Evolutionary conservation across 2,797 vertebrate species (phyloP), one percentile per base, ranked within the genome.

Genomic region (Uromys caudimaculatus): DNA sequence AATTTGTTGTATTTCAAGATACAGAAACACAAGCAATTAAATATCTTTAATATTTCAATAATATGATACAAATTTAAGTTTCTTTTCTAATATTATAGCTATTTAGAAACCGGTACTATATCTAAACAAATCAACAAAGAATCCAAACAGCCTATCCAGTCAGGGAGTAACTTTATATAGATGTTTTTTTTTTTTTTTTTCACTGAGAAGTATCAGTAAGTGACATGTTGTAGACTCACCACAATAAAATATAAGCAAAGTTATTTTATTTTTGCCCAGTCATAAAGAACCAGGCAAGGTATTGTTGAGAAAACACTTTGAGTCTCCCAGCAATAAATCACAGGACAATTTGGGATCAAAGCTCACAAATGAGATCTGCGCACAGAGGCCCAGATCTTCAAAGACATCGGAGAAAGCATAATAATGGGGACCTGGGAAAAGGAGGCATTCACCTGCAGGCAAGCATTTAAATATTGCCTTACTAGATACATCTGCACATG

Each of bases 291-390:
- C 27, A 82, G 32, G 73, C 29, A 86, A 47, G 29, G 6, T 41
- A 56, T 81, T 91, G n/a, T 78, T 91, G 86, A 91, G 93, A 93
- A 92, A 95, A 14, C 23, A 47, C 47, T 82, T 87, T 52, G 76
- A 87, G 29, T 41, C 62, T 41, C 91, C 87, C 12, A 62, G 52
- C 62, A 85, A 84, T 95, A 95, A 95, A 94, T 97, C 91, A 94
- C 54, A 89, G 35, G 44, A 94, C 47, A 75, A 69, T 91, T 93
- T 81, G 79, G 12, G 54, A 95, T 85, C 71, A 41, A 41, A 62
- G 58, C n/a, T 92, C 83, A 88, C 58, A 84, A 85, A 87, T 71
- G 92, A 79, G 69, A 89, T 62, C 44, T 52, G 52, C 71, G 69
- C 16, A 16, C 0, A 0, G 82, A 88, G 56, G 47, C 81, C 79